phyloP scores from a whole-genome alignment of 2,113 vertebrate species.

The Ciconia stormi region DNA sequence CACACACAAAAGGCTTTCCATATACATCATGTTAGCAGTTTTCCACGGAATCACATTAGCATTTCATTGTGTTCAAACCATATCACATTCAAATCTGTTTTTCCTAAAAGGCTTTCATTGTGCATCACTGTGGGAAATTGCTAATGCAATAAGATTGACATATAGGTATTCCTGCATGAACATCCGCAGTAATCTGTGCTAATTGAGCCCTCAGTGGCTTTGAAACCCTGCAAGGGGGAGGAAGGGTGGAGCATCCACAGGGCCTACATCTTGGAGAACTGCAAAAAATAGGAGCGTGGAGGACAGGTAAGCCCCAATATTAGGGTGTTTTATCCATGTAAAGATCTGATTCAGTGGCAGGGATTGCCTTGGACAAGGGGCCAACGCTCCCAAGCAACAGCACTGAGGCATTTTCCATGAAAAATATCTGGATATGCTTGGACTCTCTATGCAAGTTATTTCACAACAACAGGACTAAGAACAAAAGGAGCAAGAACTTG shows the following conservation, averaged over 20 bases:
- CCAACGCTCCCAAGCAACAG: neutral
- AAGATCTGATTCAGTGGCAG: neutral
- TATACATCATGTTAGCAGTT: slow-evolving; percentile 5
- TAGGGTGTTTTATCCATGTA: neutral
- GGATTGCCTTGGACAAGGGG: neutral
- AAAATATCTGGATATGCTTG: neutral
- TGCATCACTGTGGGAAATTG: slow-evolving; percentile 63
- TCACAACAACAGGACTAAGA: neutral
- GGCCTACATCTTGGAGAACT: neutral
- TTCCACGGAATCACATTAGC: slow-evolving; percentile 36
- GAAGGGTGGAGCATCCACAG: neutral
- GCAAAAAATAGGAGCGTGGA: neutral
- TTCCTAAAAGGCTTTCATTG: slow-evolving; percentile 65
- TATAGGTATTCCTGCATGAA: slow-evolving; percentile 37
- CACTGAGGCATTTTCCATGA: neutral
- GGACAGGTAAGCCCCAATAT: neutral
- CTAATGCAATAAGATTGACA: slow-evolving; percentile 63
- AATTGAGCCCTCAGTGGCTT: neutral
- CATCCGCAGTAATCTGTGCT: slow-evolving; percentile 30
- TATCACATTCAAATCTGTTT: slow-evolving; percentile 52
- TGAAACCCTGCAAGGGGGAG: neutral
- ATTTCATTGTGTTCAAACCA: slow-evolving; percentile 37
- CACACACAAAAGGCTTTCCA: neutral
- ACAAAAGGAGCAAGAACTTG: neutral
- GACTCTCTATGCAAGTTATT: neutral